phyloP scores from a whole-genome alignment of 2,113 vertebrate species.

The Cyphomyrus discorhynchus region DNA sequence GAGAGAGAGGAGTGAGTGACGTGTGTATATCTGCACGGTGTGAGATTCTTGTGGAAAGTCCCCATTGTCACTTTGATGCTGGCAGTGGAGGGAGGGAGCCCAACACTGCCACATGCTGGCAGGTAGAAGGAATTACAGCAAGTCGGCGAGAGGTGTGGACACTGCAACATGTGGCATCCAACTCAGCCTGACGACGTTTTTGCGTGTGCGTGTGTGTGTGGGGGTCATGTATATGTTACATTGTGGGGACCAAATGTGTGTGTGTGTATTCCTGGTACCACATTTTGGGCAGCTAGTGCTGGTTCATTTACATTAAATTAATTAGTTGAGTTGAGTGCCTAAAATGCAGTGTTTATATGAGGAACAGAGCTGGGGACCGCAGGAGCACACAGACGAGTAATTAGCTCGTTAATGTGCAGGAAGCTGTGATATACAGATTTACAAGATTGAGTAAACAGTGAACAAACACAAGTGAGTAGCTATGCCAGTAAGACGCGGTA shows the following conservation, averaged over 20 bases:
- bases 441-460: neutral
- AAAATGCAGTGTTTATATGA: neutral
- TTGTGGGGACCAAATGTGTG: neutral
- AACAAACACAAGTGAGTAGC: neutral
- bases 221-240: too few relatives aligned
- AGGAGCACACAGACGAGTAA: neutral
- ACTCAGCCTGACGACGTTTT: neutral
- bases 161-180: neutral
- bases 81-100: slow-evolving; percentile 23
- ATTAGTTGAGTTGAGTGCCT: neutral
- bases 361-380: neutral
- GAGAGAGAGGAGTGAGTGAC: slow-evolving; percentile 27
- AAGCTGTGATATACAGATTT: neutral
- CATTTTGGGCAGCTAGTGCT: neutral
- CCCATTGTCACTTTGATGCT: neutral
- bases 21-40: slow-evolving; percentile 54
- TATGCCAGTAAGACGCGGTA: neutral
- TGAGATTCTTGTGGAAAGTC: slow-evolving; percentile 41
- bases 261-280: neutral
- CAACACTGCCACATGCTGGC: slow-evolving; percentile 54
- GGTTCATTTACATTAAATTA: neutral
- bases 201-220: neutral
- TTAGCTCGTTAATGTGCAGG: neutral
- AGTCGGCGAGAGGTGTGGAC: neutral
- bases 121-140: neutral